Evolutionary conservation across 2,113 vertebrate species (phyloP).

Genomic region (Lophochroa leadbeateri): DNA sequence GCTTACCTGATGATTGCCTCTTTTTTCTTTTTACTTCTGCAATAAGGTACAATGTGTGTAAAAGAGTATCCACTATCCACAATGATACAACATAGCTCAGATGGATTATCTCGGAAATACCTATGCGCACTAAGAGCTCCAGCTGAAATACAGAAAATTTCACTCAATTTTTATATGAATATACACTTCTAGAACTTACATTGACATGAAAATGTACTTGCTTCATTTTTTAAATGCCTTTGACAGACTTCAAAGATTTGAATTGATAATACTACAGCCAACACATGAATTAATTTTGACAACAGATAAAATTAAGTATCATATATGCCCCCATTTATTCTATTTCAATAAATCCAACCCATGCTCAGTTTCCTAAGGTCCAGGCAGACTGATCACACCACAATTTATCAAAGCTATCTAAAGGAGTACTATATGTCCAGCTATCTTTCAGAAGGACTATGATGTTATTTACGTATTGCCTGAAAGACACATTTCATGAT

Average conservation of each 20-base stretch:
- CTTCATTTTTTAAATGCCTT: neutral
- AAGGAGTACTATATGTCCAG: neutral
- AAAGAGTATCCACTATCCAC: constrained; percentile 97
- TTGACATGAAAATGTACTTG: neutral
- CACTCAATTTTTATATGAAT: neutral
- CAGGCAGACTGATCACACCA: neutral
- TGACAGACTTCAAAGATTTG: neutral
- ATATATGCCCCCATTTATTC: neutral
- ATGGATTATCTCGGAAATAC: constrained; percentile 89
- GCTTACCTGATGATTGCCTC: constrained; percentile 92
- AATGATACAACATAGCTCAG: constrained; percentile 91
- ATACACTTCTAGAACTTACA: neutral
- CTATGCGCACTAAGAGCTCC: constrained; percentile 90
- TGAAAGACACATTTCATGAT: neutral
- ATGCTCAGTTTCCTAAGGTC: neutral
- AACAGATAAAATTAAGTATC: neutral
- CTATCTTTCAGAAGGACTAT: neutral
- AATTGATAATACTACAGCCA: neutral
- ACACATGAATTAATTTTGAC: neutral
- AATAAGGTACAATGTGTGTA: constrained; percentile 94
- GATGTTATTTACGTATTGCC: neutral
- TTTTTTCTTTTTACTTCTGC: constrained; percentile 94
- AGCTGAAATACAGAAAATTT: constrained; percentile 74
- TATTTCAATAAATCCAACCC: neutral
- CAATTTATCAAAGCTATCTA: neutral